Evolutionary conservation across 2,888 invertebrate genomes (phyloP), one percentile per base, ranked within the genome.

Genomic region (Acholoe squamosa): DNA sequence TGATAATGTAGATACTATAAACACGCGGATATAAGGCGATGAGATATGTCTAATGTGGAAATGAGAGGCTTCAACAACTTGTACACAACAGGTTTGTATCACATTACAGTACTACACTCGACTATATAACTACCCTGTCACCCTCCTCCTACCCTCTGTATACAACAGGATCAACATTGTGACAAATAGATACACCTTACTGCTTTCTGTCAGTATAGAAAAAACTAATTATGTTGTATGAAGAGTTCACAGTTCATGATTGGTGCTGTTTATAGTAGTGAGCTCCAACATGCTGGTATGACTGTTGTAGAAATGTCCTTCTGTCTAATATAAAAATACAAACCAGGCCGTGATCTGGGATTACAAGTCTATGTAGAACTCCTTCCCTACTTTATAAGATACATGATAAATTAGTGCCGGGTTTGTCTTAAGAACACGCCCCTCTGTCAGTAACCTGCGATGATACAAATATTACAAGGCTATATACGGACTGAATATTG

Each of bases 391-490:
- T 28, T 71, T 71, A 71, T 28, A 71, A 71, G 28, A 25, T 71
- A 71, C 61, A 61, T 19, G 71, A 71, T 71, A 71, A 71, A 71
- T 28, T 28, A 71, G 71, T 71, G 71, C 71, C 14, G n/a, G 31
- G 14, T 71, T 28, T 71, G 28, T 28, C 25, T 71, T 12, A 51
- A 19, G 1, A 51, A 84, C 84, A 43, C 84, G 28, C 19, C 22
- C 34, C 28, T 80, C 80, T 43, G 84, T 34, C 84, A 84, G 33
- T 84, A 34, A 34, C 52, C 86, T 86, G 86, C 86, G 86, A 86
- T 86, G 86, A 86, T 86, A 86, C 86, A 86, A 86, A 86, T 86
- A 86, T 86, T 86, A 86, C 54, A 86, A 86, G 86, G 86, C 86
- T 86, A 86, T 86, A 86, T 43, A 80, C 80, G 80, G 80, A 76